Evolutionary conservation across 2,113 vertebrate species (phyloP).

Genomic region (Lophotis ruficrista): DNA sequence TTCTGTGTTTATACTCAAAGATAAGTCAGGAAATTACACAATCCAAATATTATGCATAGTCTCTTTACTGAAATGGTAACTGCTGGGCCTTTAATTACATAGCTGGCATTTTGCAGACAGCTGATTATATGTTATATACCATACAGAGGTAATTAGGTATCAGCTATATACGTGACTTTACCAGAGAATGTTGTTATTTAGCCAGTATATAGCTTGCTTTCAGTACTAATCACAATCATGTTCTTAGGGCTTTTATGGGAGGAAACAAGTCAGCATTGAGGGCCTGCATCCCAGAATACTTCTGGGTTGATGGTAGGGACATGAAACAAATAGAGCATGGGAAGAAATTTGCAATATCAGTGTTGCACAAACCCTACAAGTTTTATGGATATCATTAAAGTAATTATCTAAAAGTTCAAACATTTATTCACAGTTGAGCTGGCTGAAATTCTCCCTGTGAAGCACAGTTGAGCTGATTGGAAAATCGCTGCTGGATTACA

Average conservation of each 20-base stretch:
- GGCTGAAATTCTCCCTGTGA: not conserved
- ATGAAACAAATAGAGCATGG: not conserved
- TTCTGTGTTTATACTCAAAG: not conserved
- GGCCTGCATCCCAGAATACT: not conserved
- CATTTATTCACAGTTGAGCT: not conserved
- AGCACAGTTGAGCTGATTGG: not conserved
- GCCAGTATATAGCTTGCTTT: not conserved
- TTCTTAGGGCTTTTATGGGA: not conserved
- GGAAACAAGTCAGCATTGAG: not conserved
- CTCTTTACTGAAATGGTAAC: constrained; percentile 3
- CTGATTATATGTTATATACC: constrained; percentile 40
- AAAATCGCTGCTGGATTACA: not conserved
- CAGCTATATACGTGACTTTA: not conserved
- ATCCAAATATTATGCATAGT: constrained; percentile 8
- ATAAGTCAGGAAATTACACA: not conserved
- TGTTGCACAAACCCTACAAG: not conserved
- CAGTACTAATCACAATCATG: not conserved
- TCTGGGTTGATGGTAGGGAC: not conserved
- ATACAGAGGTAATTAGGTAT: constrained; percentile 48
- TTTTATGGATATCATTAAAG: constrained; percentile 14
- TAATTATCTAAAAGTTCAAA: not conserved
- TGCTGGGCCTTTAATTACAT: constrained; percentile 58
- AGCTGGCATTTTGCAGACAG: constrained; percentile 36
- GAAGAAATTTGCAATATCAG: not conserved
- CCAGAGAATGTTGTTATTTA: not conserved